These are phyloP conservation scores for Entomobrya multifasciata DNA, from an alignment of 2,888 invertebrate genomes.

Conservation along the genomic window DNA sequence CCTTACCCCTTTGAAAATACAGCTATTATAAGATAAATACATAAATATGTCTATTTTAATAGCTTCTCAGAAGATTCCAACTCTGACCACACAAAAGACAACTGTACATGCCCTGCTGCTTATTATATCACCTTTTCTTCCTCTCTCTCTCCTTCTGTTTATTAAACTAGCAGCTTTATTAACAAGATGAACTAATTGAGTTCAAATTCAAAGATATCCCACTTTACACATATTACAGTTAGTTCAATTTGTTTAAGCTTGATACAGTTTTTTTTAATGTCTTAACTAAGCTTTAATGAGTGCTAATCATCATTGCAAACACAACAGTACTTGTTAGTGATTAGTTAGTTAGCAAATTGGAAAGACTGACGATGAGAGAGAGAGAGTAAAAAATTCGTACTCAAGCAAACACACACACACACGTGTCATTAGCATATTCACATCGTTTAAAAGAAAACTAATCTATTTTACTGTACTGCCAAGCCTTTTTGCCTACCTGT, in stretches of 20 bases:
- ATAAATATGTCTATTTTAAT: conserved; percentile 32
- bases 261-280: not conserved
- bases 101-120: too few species aligned
- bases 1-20: conserved; percentile 27
- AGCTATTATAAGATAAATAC: conserved; percentile 23
- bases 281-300: conserved; percentile 22
- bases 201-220: conserved; percentile 57
- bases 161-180: not conserved
- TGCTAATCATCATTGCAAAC: conserved; percentile 19
- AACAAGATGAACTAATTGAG: conserved; percentile 65
- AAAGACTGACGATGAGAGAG: not conserved
- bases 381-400: too few species aligned
- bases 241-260: not conserved
- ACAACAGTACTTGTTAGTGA: too few species aligned
- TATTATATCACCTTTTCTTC: not conserved
- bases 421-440: conserved; percentile 61
- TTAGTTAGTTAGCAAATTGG: not conserved
- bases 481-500: conserved; percentile 16
- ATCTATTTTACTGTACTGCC: not conserved
- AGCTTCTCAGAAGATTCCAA: not conserved
- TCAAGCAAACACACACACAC: not conserved
- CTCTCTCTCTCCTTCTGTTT: not conserved
- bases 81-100: conserved; percentile 56
- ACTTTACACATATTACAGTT: not conserved
- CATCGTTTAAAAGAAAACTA: not conserved